Evolutionary conservation across 2,888 invertebrate species (phyloP), one percentile per base, ranked within the genome.

Genomic region (Coremacera marginata): DNA sequence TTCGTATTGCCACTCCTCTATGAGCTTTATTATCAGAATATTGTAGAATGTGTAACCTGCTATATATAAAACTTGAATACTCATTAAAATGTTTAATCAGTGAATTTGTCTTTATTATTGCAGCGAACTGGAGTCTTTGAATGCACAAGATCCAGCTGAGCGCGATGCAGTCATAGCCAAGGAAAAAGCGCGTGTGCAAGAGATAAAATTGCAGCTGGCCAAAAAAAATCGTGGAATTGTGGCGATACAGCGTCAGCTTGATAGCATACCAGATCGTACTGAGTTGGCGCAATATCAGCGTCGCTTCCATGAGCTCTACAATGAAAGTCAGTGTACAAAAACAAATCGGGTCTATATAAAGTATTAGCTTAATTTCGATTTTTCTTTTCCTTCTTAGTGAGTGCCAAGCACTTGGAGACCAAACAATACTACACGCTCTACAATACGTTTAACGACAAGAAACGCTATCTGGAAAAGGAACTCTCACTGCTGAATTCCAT

Each of bases 391-490:
- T 16, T 78, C 78, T 0, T 90, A 97, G 97, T 99, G 86, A 95
- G 97, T 80, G 95, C 95, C 37, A 98, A 97, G 85, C 98, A 98
- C 88, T 95, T 95, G 87, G 98, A 99, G 91, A 98, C 98, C 0
- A 98, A 98, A 89, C 98, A 98, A 91, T 98, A 97, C 91, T 99
- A 96, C 89, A 97, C 96, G 57, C 92, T 98, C 79, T 98, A 98
- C 90, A 99, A 99, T 89, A 97, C 97, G 2, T 91, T 98, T 74
- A 95, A 97, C 88, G 98, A 98, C 90, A 96, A 96, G n/a, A 95
- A 96, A 89, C 91, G 95, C 57, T 98, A 98, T 89, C 93, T 98
- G 86, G 94, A 94, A 80, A 98, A 98, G 88, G 98, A 99, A 90
- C 91, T 98, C 75, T 94, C 94, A 31, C 89, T 98, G 73, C 90